Evolutionary conservation across 2,888 invertebrate genomes (phyloP), one percentile per base, ranked within the genome.

Genomic region (Aphidius colemani): DNA sequence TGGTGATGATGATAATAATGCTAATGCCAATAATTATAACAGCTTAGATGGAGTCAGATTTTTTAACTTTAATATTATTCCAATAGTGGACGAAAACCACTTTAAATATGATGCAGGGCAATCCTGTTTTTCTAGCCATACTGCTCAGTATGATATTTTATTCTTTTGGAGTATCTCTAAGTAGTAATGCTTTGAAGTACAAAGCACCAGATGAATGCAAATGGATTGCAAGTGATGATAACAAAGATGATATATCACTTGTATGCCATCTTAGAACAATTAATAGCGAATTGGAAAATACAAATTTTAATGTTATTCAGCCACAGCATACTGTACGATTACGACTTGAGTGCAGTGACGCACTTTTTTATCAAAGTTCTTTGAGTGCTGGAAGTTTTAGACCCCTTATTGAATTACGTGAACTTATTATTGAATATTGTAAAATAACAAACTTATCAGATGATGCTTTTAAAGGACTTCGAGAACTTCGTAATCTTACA

Each of bases 161-260:
- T 67, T 87, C 86, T 68, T 82, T 87, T 66, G 86, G 87, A 67
- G 86, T 87, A 68, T 87, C 87, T 69, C 80, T 87, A 63, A 86
- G 90, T 79, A 86, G 90, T 79, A 87, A 87, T 75, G 86, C 87
- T 70, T 78, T 82, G 59, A 87, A 90, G 69, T 91, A 92, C 83
- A 90, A 91, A 79, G 91, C 91, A 74, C 92, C 91, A 70, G 91
- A 91, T 83, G 91, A 92, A 83, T 92, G 92, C 85, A 89, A 90
- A 75, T 91, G 91, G 91, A 88, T 90, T 72, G 88, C 89, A 69
- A 89, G 89, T 77, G 88, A 87, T 74, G 86, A 87, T 69, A 86
- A 86, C 75, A 87, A 87, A 72, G 85, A 86, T 76, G 86, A 86
- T 74, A 91, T 91, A 58, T 90, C 91, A 39, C 85, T 92, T 69